Base-by-base conservation (phyloP, 2,888 invertebrate species). In the Labia minor region DNA sequence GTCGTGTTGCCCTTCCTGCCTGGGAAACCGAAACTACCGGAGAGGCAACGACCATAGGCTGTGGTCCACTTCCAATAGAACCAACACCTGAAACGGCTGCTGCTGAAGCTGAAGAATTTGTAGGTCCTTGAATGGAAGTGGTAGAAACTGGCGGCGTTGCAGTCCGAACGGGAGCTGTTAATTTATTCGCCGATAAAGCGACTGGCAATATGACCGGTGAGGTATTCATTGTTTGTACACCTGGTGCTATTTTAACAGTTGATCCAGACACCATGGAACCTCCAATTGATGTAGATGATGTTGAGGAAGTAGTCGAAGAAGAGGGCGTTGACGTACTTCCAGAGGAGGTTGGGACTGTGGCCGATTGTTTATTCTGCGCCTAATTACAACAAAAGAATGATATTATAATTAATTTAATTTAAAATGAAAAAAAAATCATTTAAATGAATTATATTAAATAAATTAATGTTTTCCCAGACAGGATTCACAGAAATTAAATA, bases 11-110 rank as follows among this genome's bases (percentile, higher is more conserved):
- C 16, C 68, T 61, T 10, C 61, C 63, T 6, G 66, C 37, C n/a
- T 67, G 69, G 21, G 69, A 63, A 4, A 68, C 19, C 3, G 70
- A 66, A 14, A 69, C 67, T 2, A 68, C 68, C 19, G 69, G 14
- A 1, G 67, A 19, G 19, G 61, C 64, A 18, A 19, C 18, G 19
- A 64, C 64, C 64, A 26, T 21, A 6, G 21, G 8, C 16, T 64
- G 64, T 1, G 21, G 18, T 1, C 64, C 33, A 14, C 21, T 3
- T n/a, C 21, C 20, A 21, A 19, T 66, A n/a, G 68, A 37, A 11
- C 62, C 65, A 61, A 65, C 19, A 0, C 62, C 65, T 61, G 65
- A 37, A 33, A 20, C 64, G 4, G 63, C 20, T 0, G 67, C 11
- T 3, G 61, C 18, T 10, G 61, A 67, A 14, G 33, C 14, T 16